Evolutionary conservation across 53 echinoderm and acorn worm species (phyloP).

Genomic region (Echinarachnius parma): DNA sequence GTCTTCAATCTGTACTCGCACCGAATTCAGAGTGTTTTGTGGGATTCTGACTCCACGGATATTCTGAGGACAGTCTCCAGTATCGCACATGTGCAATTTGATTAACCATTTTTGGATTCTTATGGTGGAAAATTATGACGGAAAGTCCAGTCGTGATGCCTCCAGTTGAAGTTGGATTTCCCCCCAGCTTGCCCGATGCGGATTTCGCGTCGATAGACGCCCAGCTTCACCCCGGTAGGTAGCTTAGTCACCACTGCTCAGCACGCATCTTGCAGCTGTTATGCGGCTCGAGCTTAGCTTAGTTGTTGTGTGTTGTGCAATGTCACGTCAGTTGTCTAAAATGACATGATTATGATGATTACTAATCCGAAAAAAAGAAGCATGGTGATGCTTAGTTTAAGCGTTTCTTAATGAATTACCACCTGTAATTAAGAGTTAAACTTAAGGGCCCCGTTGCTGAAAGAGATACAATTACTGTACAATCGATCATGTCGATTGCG

Average conservation of each 20-base stretch:
- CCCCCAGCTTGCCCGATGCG: constrained; percentile 9
- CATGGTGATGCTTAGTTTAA: too few relatives aligned
- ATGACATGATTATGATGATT: too few relatives aligned
- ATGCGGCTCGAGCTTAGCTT: too few relatives aligned
- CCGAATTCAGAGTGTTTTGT: background rate
- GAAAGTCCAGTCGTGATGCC: constrained; percentile 37
- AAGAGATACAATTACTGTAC: too few relatives aligned
- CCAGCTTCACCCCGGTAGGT: constrained; percentile 45
- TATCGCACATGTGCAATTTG: background rate
- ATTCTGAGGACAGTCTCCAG: background rate
- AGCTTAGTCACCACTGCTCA: background rate
- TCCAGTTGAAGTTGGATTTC: constrained; percentile 17
- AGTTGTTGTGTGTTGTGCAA: too few relatives aligned
- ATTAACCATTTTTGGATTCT: background rate
- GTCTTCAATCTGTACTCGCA: too few relatives aligned
- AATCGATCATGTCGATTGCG: too few relatives aligned
- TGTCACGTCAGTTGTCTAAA: too few relatives aligned
- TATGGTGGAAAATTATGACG: constrained; percentile 32
- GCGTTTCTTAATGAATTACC: too few relatives aligned
- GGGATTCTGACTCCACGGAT: background rate
- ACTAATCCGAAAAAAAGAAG: too few relatives aligned
- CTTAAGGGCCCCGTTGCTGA: too few relatives aligned
- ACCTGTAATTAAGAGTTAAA: too few relatives aligned
- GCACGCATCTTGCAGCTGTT: constrained; percentile 1
- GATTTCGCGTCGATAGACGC: constrained; percentile 27